Conservation (phyloP, 1,140 invertebrate species). For the Drosophila rufa region DNA sequence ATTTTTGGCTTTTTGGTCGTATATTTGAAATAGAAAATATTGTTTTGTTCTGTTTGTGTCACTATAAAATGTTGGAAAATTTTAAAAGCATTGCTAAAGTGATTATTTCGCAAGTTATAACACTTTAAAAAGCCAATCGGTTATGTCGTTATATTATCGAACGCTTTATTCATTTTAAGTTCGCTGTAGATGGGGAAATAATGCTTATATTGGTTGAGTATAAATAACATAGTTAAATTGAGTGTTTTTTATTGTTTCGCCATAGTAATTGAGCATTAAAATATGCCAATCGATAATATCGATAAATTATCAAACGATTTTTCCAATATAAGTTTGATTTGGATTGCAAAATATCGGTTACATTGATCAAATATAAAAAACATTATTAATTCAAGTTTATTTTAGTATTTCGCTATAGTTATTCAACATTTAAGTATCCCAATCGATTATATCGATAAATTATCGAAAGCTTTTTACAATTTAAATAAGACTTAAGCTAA, state of each 20-base stretch:
- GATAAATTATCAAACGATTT: neutral
- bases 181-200: neutral
- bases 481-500: neutral
- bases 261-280: neutral
- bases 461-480: neutral
- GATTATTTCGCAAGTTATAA: neutral
- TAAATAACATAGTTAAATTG: neutral
- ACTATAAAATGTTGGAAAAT: neutral
- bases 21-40: neutral
- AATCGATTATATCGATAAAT: neutral
- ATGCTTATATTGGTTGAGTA: neutral
- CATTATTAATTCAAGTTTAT: neutral
- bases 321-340: neutral
- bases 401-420: neutral
- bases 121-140: neutral
- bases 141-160: neutral
- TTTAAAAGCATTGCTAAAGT: neutral
- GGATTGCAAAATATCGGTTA: too few species aligned
- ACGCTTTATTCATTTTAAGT: neutral
- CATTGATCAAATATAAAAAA: too few species aligned
- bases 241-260: neutral
- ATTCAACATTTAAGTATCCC: neutral
- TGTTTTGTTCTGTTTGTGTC: neutral
- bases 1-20: neutral
- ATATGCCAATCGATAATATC: neutral